A percentile compares a stretch with the other conserved stretches of the same genome.
These are phyloP conservation scores for Scalopus aquaticus DNA, from an alignment of 2,113 vertebrate species.

Conservation along the genomic window DNA sequence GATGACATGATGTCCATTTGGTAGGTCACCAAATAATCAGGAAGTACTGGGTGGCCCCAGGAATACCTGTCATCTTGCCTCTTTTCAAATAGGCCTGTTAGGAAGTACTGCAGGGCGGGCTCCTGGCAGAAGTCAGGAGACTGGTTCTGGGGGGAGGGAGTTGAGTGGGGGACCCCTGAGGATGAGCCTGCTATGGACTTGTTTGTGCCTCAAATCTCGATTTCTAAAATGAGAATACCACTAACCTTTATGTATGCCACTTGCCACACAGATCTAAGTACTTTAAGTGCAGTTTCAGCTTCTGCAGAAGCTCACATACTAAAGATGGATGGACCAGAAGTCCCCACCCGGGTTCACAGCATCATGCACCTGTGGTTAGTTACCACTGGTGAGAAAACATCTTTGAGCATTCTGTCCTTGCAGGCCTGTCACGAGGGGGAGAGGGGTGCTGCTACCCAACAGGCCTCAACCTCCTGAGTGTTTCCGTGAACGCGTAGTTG, in stretches of 20 bases:
- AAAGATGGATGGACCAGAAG: neutral
- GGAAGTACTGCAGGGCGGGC: neutral
- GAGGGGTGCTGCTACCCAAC: neutral
- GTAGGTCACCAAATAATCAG: neutral
- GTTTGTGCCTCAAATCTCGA: neutral
- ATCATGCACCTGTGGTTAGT: neutral
- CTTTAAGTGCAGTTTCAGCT: neutral
- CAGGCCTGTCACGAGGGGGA: neutral
- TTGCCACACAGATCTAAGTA: neutral
- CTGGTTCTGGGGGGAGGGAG: neutral
- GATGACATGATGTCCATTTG: constrained; percentile 25
- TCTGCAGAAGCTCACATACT: neutral
- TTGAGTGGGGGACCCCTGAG: neutral
- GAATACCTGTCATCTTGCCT: neutral
- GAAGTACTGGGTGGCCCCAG: neutral
- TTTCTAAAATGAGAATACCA: constrained; percentile 27
- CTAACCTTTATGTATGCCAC: neutral
- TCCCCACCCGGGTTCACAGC: neutral
- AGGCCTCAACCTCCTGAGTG: neutral
- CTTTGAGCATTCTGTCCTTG: constrained; percentile 12
- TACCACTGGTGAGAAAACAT: neutral
- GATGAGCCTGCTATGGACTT: neutral
- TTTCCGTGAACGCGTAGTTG: neutral
- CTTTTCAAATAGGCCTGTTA: constrained; percentile 28
- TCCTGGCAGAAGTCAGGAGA: neutral